A percentile compares a stretch with the other conserved stretches of the same genome.
These are phyloP conservation scores for Pegea sp. DNA, from an alignment of 23 tunicate genomes.

Conservation along the genomic window DNA sequence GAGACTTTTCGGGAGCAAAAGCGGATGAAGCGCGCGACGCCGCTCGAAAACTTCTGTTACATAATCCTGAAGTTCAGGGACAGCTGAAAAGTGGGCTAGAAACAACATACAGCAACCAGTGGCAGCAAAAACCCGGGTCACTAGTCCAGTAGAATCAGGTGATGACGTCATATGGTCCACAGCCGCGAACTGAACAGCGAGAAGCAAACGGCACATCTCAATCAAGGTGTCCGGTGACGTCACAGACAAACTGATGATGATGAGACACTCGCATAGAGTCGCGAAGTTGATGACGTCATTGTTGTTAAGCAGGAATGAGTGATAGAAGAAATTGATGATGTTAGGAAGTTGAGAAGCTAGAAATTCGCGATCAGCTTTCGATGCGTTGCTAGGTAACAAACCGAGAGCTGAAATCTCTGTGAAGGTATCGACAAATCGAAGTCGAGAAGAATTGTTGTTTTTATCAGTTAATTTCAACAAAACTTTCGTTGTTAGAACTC, in stretches of 20 bases:
- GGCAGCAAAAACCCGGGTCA: slow-evolving; percentile 4
- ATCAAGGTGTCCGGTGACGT: slow-evolving; percentile 41
- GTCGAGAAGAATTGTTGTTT: slow-evolving; percentile 14
- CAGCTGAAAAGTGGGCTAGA: slow-evolving; percentile 39
- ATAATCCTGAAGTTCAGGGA: slow-evolving; percentile 48
- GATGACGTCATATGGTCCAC: neutral
- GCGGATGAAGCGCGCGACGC: neutral
- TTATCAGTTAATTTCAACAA: slow-evolving; percentile 28
- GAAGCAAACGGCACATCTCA: slow-evolving; percentile 14
- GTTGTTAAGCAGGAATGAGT: slow-evolving; percentile 17
- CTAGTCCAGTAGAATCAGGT: neutral
- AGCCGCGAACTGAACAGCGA: slow-evolving; percentile 17
- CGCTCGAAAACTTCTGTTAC: slow-evolving; percentile 19
- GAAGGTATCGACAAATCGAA: slow-evolving; percentile 11
- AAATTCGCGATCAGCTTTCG: slow-evolving; percentile 35
- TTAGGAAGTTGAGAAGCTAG: slow-evolving; percentile 28
- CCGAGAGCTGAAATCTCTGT: slow-evolving; percentile 11
- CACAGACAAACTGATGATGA: slow-evolving; percentile 30
- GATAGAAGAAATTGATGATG: slow-evolving; percentile 34
- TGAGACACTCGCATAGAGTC: slow-evolving; percentile 21
- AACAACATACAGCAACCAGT: slow-evolving; percentile 29
- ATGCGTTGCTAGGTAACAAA: slow-evolving; percentile 13
- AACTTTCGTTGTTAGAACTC: slow-evolving; percentile 29
- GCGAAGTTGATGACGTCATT: slow-evolving; percentile 23
- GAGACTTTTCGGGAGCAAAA: slow-evolving; percentile 1